Base-by-base conservation (phyloP, 1,140 invertebrate species). In the Lepeophtheirus salmonis region DNA sequence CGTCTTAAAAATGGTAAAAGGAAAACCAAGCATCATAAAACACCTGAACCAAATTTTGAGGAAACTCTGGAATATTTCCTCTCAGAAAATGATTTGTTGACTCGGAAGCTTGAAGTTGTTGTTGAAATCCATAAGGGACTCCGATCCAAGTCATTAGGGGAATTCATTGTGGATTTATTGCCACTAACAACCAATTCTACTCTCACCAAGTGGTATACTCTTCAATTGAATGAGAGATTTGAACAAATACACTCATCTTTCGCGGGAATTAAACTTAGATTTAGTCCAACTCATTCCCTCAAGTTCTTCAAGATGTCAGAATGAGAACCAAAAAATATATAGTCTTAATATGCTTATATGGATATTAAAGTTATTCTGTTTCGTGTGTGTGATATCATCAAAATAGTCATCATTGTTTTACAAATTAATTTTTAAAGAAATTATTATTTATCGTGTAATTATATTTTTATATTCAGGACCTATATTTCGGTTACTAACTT, bases 1-100 rank as follows among this genome's bases (percentile, higher is more conserved):
- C 30, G 57, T 12, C 14, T 52, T 16, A 50, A 20, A 3, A 1
- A 60, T 16, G 20, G 16, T 2, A 60, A 60, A 24, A 2, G 23
- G 21, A 60, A 60, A 16, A 60, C 57, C 3, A 50, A 20, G 20
- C 17, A 20, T 13, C n/a, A 54, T 10, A 60, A 60, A 20, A 21
- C 26, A 3, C 16, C 30, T 16, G 2, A 60, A n/a, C 57, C 57
- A 16, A 24, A 2, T 2, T 60, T 52, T 24, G 57, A 60, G 23
- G 57, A 60, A 41, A 60, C 16, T 10, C 41, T 60, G 18, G 48
- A 51, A 16, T 60, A 60, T 17, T 60, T 18, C 10, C 2, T 60
- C 18, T 30, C 26, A 3, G 2, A 3, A 12, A 6, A 2, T 13
- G 2, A 60, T 10, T n/a, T 60, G 12, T 1, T 16, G 2, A 50